phyloP scores from a whole-genome alignment of 2,113 vertebrate genomes.

The Syngnathoides biaculeatus region DNA sequence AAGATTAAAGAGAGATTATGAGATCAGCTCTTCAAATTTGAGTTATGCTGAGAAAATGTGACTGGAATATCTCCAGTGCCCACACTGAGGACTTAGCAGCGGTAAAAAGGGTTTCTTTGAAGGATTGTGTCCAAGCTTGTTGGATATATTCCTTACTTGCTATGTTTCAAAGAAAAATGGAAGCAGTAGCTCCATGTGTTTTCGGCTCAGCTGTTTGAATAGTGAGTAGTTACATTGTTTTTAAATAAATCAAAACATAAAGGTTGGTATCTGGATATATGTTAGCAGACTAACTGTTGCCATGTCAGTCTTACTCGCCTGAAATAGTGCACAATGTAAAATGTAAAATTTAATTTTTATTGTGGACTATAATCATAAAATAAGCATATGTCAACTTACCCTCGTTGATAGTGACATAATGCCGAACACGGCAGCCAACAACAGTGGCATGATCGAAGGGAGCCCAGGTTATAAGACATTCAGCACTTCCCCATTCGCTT shows the following conservation, averaged over 20 bases:
- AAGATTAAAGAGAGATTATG: not conserved
- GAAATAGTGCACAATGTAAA: no score
- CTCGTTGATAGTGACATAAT: no score
- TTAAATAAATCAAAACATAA: not conserved
- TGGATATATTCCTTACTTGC: not conserved
- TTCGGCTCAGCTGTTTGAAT: not conserved
- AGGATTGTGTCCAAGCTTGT: not conserved
- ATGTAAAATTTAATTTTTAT: no score
- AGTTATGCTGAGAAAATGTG: not conserved
- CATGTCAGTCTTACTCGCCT: no score
- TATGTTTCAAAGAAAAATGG: not conserved
- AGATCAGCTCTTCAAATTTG: conserved; percentile 1
- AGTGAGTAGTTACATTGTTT: not conserved
- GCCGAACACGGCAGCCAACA: no score
- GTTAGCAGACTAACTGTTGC: no score
- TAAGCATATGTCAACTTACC: no score
- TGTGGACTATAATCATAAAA: no score
- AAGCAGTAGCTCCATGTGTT: not conserved
- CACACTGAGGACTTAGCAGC: not conserved
- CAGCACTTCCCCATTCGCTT: no score
- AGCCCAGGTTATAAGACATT: no score
- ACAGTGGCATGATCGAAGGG: no score
- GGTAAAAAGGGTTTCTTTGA: not conserved
- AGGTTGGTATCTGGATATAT: no score
- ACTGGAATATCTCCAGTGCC: not conserved